Evolutionary conservation across 2,797 vertebrate genomes (phyloP).

Genomic region (Lepidocolaptes lacrymiger): DNA sequence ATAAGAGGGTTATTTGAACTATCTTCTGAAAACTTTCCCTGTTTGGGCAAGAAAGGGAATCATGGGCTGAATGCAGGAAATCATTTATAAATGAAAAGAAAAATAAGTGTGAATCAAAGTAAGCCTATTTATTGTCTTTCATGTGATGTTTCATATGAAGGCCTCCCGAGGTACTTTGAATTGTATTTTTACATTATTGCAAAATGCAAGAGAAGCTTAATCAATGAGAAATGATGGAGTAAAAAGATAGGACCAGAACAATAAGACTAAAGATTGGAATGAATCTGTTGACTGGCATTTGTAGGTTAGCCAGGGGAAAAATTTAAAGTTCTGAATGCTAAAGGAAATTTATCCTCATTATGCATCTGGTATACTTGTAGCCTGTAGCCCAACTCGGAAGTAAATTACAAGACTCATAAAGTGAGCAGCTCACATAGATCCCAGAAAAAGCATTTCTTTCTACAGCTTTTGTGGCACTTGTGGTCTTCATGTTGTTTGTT

Average conservation of each 20-base stretch:
- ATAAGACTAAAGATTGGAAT: constrained; percentile 46
- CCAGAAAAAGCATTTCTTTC: not conserved
- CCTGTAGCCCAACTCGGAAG: not conserved
- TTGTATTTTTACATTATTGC: not conserved
- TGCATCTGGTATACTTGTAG: not conserved
- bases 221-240: constrained; percentile 45
- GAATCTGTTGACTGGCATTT: constrained; percentile 30
- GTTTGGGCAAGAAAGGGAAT: constrained; percentile 4
- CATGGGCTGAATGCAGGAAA: not conserved
- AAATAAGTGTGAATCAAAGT: constrained; percentile 58
- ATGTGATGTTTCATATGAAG: not conserved
- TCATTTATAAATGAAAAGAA: constrained; percentile 41
- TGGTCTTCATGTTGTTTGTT: not conserved
- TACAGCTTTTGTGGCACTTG: not conserved
- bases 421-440: not conserved
- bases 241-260: constrained; percentile 41
- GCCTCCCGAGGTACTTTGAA: not conserved
- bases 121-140: constrained; percentile 42
- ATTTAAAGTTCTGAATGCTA: not conserved
- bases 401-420: not conserved
- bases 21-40: constrained; percentile 21
- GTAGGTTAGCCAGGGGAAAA: not conserved
- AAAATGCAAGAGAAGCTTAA: constrained; percentile 37
- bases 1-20: constrained; percentile 30
- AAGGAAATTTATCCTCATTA: not conserved